Evolutionary conservation across 2,797 vertebrate species (phyloP).

Genomic region (Anableps anableps): DNA sequence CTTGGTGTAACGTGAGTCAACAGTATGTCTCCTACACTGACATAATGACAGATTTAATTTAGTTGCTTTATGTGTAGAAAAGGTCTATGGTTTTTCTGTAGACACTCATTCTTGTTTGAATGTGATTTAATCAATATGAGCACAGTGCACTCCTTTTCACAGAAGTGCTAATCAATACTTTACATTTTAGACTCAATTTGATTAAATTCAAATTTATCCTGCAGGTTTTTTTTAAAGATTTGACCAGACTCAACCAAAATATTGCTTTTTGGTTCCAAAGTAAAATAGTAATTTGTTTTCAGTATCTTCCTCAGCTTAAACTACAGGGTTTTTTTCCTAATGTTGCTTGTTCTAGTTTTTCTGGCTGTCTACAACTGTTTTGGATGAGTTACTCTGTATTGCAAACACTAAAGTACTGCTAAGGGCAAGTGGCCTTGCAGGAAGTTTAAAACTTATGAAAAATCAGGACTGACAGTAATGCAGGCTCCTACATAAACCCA

Average conservation of each 20-base stretch:
- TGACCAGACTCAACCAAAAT: background rate
- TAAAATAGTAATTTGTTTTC: background rate
- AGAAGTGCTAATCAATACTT: conserved; percentile 8
- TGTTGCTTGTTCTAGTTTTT: background rate
- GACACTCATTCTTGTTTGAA: conserved; percentile 31
- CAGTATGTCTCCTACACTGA: conserved; percentile 3
- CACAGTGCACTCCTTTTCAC: conserved; percentile 28
- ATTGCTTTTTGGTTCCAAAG: too few relatives aligned
- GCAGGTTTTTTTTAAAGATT: background rate
- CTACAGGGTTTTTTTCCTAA: background rate
- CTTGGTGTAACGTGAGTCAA: background rate
- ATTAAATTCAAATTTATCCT: conserved; percentile 30
- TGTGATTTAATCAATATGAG: conserved; percentile 39
- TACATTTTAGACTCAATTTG: conserved; percentile 21
- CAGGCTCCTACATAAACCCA: conserved; percentile 27
- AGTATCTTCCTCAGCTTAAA: background rate
- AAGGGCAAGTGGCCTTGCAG: background rate
- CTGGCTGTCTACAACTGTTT: background rate
- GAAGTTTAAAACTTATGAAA: conserved; percentile 29
- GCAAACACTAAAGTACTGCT: background rate
- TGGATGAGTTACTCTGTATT: background rate
- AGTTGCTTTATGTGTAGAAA: conserved; percentile 19
- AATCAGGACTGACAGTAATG: conserved; percentile 34
- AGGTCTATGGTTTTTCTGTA: conserved; percentile 25
- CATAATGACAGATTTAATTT: conserved; percentile 14